Base-by-base conservation (phyloP, 2,797 vertebrate species). In the Myotis daubentonii region DNA sequence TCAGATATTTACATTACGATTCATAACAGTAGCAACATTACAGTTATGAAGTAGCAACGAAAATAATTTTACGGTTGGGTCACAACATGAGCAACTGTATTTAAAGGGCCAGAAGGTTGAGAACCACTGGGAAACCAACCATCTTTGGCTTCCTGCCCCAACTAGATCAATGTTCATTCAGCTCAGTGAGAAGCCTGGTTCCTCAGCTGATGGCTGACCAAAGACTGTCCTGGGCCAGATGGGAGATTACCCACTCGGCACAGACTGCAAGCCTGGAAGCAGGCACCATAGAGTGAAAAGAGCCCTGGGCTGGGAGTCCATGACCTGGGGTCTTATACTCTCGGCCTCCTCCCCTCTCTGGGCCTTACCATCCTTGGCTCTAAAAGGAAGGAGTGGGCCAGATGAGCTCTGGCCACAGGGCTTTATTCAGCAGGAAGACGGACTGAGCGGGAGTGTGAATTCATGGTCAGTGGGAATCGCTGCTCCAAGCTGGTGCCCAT, bases 161-260 rank as follows among this genome's bases (percentile, higher is more conserved):
- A 60, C 62, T 38, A 4, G 17, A 74, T 36, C 60, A 51, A 8
- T 19, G 17, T 66, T 91, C 62, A 0, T 66, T 91, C 62, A 0
- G 19, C 75, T 93, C 70, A 79, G 66, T 47, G 41, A 47, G 70
- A 22, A 91, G 47, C 89, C 83, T 75, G 51, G 65, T 55, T 68
- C 55, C 62, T 44, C 72, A 70, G 51, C 13, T 91, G 30, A 82
- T 1, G 28, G 76, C 80, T 74, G 19, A 38, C 53, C n/a, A 60
- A 85, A 87, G 72, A n/a, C 70, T 23, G 22, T 36, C 30, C 38
- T 3, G 15, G 74, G 47, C 60, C 15, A 30, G 23, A 30, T 4
- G 8, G 12, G 28, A n/a, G 44, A 47, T 47, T 55, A 17, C 13
- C 23, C 71, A 70, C 22, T 41, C 53, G 38, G 53, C 65, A 12